phyloP scores from a whole-genome alignment of 2,113 vertebrate species.

The Mirza zaza region DNA sequence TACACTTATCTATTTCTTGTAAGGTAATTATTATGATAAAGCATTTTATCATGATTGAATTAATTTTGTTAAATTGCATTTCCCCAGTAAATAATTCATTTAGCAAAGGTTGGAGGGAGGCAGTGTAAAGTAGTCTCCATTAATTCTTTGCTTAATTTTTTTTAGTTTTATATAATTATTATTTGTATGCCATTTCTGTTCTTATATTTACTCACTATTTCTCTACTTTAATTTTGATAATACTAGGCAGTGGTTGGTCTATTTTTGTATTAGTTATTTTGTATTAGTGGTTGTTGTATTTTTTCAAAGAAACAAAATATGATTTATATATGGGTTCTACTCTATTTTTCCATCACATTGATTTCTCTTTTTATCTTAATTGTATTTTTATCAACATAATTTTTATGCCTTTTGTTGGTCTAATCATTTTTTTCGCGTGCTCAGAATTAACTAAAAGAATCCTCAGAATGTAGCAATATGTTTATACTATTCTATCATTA shows the following conservation, averaged over 20 bases:
- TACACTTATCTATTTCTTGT: background rate
- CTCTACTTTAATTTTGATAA: background rate
- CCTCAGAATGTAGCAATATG: background rate
- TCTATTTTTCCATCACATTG: background rate
- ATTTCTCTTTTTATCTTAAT: background rate
- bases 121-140: background rate
- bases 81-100: background rate
- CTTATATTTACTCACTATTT: background rate
- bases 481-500: background rate
- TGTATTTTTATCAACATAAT: background rate
- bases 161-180: background rate
- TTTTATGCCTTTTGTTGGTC: background rate
- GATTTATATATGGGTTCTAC: background rate
- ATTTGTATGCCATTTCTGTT: background rate
- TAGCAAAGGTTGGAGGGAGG: background rate
- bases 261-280: too few species aligned
- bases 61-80: background rate
- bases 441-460: background rate
- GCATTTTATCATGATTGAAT: background rate
- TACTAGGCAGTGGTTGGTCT: too few species aligned
- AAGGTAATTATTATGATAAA: background rate
- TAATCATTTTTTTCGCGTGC: background rate
- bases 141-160: background rate
- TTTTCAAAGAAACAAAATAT: background rate
- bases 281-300: background rate